These are phyloP conservation scores for Stegophylla sp. DNA, from an alignment of 2,888 invertebrate species.

Conservation along the genomic window DNA sequence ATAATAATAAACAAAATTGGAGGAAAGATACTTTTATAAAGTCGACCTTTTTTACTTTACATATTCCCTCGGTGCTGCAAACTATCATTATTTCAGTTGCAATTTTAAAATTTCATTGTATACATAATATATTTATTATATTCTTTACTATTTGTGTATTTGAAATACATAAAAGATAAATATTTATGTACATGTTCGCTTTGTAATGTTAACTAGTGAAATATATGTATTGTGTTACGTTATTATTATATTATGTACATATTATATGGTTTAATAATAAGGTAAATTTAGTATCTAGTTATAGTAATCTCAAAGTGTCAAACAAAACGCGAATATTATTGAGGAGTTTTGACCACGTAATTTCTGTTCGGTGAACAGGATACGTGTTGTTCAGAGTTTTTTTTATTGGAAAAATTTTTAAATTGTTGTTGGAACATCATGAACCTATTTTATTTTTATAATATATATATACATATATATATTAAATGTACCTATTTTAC, in stretches of 20 bases:
- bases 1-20: conserved; percentile 1
- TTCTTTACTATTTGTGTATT: conserved; percentile 28
- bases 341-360: not conserved
- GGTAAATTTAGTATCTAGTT: conserved; percentile 32
- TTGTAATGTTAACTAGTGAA: conserved; percentile 50
- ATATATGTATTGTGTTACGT: conserved; percentile 29
- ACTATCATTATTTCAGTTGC: conserved; percentile 41
- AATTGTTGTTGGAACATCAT: not conserved
- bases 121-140: conserved; percentile 4
- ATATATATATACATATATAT: no score
- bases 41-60: not conserved
- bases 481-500: conserved; percentile 7
- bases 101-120: conserved; percentile 37
- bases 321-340: conserved; percentile 16
- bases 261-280: conserved; percentile 36
- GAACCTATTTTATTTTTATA: not conserved
- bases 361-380: not conserved
- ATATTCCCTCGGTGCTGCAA: conserved; percentile 43
- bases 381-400: not conserved
- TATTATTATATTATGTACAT: conserved; percentile 34
- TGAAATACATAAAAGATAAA: conserved; percentile 13
- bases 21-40: conserved; percentile 3
- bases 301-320: conserved; percentile 18
- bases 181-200: conserved; percentile 8
- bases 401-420: conserved; percentile 1